These are phyloP conservation scores for Sebastes matsubarae DNA, from an alignment of 2,797 vertebrate species.

Conservation along the genomic window DNA sequence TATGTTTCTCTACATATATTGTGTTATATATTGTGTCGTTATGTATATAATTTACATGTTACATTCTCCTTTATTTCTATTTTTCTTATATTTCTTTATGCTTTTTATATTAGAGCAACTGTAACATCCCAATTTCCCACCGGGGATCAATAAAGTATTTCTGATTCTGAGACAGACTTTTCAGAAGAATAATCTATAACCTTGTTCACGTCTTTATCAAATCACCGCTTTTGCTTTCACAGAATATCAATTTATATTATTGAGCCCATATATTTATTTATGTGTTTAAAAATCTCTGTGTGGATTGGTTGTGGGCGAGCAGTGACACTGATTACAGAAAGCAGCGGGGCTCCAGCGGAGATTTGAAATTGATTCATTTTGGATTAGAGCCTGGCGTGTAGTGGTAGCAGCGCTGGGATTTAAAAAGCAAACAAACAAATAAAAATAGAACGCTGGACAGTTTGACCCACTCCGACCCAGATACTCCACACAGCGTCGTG, in stretches of 20 bases:
- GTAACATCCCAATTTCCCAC: too few species aligned
- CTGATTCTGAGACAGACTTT: background rate
- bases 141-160: too few species aligned
- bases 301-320: background rate
- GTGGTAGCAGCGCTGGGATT: background rate
- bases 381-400: conserved; percentile 37
- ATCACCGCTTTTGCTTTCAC: background rate
- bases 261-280: background rate
- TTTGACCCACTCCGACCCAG: conserved; percentile 20
- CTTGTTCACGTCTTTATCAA: background rate
- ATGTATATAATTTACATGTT: too few species aligned
- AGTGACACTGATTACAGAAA: conserved; percentile 24
- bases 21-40: too few species aligned
- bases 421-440: conserved; percentile 24
- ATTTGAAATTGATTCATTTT: conserved; percentile 38
- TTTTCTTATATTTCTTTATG: too few species aligned
- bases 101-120: too few species aligned
- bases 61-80: too few species aligned
- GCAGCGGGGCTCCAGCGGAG: conserved; percentile 1
- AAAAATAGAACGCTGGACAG: conserved; percentile 18
- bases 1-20: too few species aligned
- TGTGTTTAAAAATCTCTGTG: background rate
- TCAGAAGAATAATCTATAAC: background rate
- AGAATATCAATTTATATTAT: background rate
- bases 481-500: background rate